Percentiles rank a stretch among this genome's conserved stretches.
Evolutionary conservation across 2,888 invertebrate genomes (phyloP).

Genomic region (Drosophila mercatorum): DNA sequence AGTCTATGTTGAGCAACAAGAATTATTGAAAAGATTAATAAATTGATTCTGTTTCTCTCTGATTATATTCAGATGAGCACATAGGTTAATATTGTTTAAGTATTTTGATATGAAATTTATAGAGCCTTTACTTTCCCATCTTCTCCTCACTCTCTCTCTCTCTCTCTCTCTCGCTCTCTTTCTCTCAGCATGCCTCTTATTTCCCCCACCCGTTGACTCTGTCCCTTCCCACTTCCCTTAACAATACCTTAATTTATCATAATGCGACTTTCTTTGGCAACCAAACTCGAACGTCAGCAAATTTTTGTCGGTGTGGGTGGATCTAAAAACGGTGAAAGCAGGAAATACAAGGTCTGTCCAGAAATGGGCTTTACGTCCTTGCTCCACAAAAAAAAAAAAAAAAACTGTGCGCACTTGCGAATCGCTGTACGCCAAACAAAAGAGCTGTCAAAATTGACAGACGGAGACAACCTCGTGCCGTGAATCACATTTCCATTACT

Average conservation of each 20-base stretch:
- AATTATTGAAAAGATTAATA: too few species aligned
- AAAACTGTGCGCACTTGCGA: too few species aligned
- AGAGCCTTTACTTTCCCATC: too few species aligned
- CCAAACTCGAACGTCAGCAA: conserved; percentile 42
- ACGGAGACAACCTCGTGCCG: conserved; percentile 45
- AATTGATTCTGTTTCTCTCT: too few species aligned
- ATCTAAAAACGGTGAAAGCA: conserved; percentile 65
- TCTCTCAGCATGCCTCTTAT: neutral
- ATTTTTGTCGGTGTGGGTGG: conserved; percentile 35
- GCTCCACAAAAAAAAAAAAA: conserved; percentile 59
- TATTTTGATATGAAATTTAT: too few species aligned
- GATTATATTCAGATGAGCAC: too few species aligned
- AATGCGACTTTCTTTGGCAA: conserved; percentile 53
- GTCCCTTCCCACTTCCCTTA: neutral
- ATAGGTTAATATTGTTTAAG: too few species aligned
- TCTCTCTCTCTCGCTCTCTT: neutral
- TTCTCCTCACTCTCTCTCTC: neutral
- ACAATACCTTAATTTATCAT: conserved; percentile 43
- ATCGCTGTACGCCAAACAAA: conserved; percentile 21
- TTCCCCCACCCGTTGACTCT: neutral
- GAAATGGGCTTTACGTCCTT: conserved; percentile 65
- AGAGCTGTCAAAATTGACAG: conserved; percentile 69
- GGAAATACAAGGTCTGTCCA: conserved; percentile 70
- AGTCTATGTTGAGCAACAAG: too few species aligned
- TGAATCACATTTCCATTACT: conserved; percentile 70